Base-by-base conservation (phyloP, 2,113 vertebrate genomes). In the Actenoides lindsayi region DNA sequence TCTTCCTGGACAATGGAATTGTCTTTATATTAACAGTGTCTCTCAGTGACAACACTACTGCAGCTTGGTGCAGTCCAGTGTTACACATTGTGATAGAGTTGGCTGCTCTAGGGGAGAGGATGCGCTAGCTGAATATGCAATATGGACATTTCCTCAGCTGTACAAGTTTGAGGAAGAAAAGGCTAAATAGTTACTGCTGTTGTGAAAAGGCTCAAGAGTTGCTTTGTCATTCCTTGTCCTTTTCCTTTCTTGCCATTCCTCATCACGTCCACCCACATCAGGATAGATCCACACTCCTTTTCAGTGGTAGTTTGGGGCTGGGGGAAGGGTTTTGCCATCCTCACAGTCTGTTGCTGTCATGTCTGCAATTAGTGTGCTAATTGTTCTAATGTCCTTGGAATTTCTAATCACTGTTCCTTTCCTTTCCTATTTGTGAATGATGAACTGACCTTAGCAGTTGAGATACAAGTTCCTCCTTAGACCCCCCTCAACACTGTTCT, bases 191-290 rank as follows among this genome's bases (percentile, higher is more conserved):
- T 62, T 74, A 21, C 39, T 62, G 54, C n/a, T 0, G 0, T 56
- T 68, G 39, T 35, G 62, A 73, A 74, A 85, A 46, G 42, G 13
- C 50, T 76, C 10, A 27, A 2, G 25, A n/a, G 28, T 46, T 54
- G 48, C 65, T 0, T 0, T 64, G 42, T 54, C 15, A 41, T 48
- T 87, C 14, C 64, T 56, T 42, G 25, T 54, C 3, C 2, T 35
- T 77, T 50, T 65, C 35, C 9, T 83, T 56, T 60, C 19, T 81
- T 69, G 9, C 42, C 8, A 2, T 51, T 79, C 42, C 63, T 76
- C 4, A 7, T 64, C 44, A 5, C n/a, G 64, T 31, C 46, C 50
- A 35, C 20, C 9, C 41, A 15, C 0, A 0, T 44, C 18, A 57
- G 51, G 37, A 48, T 15, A 37, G 31, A 37, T 21, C 56, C 33